Conservation (phyloP, 2,888 invertebrate species). For the Stomorhina lunata region DNA sequence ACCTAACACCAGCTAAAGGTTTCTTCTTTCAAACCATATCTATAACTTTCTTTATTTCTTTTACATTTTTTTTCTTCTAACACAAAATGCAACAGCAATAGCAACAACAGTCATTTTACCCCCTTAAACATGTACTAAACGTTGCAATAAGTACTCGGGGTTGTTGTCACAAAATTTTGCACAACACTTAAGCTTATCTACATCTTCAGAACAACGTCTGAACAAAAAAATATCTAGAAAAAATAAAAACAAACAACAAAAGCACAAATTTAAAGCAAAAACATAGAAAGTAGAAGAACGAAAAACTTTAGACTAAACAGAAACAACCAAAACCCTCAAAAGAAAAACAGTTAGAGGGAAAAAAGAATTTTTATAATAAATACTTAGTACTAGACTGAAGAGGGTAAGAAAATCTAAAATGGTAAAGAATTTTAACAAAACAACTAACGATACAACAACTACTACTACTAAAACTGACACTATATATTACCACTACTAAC, state of each 20-base stretch:
- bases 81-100: no score
- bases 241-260: not conserved
- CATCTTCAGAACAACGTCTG: constrained; percentile 48
- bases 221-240: no score
- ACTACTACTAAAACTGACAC: constrained; percentile 12
- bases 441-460: constrained; percentile 17
- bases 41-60: not conserved
- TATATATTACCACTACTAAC: no score
- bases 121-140: constrained; percentile 61
- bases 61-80: no score
- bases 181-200: constrained; percentile 64
- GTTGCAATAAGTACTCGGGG: constrained; percentile 57
- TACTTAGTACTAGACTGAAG: constrained; percentile 34
- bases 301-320: constrained; percentile 12
- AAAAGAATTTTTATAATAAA: constrained; percentile 7
- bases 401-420: not conserved
- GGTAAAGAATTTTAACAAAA: not conserved
- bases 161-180: constrained; percentile 65
- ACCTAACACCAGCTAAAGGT: constrained; percentile 51
- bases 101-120: constrained; percentile 37
- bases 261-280: constrained; percentile 18
- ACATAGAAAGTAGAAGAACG: constrained; percentile 21
- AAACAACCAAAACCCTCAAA: constrained; percentile 38
- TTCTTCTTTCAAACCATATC: constrained; percentile 14
- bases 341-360: constrained; percentile 32